Percentiles rank a stretch among this genome's conserved stretches.
Evolutionary conservation across 2,888 invertebrate species (phyloP).

Genomic region (Charanyca ferruginea): DNA sequence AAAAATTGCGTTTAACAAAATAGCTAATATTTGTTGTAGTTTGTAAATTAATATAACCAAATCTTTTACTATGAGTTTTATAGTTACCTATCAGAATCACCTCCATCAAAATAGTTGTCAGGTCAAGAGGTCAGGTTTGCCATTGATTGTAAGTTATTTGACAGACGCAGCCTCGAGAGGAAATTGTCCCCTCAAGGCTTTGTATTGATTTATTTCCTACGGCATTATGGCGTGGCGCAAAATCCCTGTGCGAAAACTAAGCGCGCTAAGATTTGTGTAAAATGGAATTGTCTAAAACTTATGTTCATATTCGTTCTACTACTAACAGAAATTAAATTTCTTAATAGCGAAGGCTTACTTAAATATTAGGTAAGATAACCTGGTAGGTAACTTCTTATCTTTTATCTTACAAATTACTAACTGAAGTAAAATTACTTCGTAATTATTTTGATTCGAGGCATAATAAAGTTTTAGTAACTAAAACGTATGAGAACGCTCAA

Average conservation of each 20-base stretch:
- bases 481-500: slow-evolving; percentile 26
- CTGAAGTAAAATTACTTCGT: slow-evolving; percentile 23
- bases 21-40: no score
- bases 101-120: slow-evolving; percentile 17
- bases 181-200: slow-evolving; percentile 25
- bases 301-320: slow-evolving; percentile 1
- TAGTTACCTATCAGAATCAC: slow-evolving; percentile 1
- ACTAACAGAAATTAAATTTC: slow-evolving; percentile 13
- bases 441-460: slow-evolving; percentile 19
- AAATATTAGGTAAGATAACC: slow-evolving; percentile 6
- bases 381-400: slow-evolving; percentile 11
- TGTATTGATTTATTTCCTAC: slow-evolving; percentile 26
- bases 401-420: slow-evolving; percentile 16
- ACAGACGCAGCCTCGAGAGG: slow-evolving; percentile 27
- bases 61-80: no score
- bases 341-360: neutral
- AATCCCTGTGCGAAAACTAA: slow-evolving; percentile 4
- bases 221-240: neutral
- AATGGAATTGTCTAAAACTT: neutral
- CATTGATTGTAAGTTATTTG: slow-evolving; percentile 46
- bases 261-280: slow-evolving; percentile 4
- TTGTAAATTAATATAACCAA: no score
- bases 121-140: slow-evolving; percentile 24
- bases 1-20: no score
- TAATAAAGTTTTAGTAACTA: slow-evolving; percentile 33